Percentiles rank a stretch among this genome's conserved stretches.
phyloP scores from a whole-genome alignment of 92 coral and sea anemone genomes.

The Palythoa caribaeorum region DNA sequence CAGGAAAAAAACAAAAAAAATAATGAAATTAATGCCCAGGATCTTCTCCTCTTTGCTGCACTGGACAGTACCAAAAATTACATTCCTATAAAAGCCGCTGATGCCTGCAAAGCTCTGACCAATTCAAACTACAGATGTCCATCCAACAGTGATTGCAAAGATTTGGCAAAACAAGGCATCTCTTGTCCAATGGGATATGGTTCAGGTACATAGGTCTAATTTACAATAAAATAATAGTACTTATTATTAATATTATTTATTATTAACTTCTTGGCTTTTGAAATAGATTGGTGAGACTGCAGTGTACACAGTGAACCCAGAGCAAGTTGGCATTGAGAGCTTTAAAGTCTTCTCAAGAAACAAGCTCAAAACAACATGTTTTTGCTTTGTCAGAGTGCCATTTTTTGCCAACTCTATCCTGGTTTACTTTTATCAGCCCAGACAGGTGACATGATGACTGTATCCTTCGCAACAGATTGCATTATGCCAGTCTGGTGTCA shows the following conservation, averaged over 20 bases:
- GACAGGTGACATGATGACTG: too few relatives aligned
- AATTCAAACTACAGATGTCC: slow-evolving; percentile 67
- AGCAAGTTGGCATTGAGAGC: neutral
- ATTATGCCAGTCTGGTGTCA: too few relatives aligned
- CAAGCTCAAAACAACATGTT: too few relatives aligned
- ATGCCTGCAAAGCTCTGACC: slow-evolving; percentile 67
- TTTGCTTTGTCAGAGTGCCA: too few relatives aligned
- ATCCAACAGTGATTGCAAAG: slow-evolving; percentile 59
- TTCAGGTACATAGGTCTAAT: slow-evolving; percentile 8
- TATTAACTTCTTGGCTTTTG: too few relatives aligned
- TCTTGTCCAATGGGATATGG: slow-evolving; percentile 59
- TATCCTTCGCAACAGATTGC: too few relatives aligned
- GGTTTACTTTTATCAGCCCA: too few relatives aligned
- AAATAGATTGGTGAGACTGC: too few relatives aligned
- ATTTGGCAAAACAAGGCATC: slow-evolving; percentile 37
- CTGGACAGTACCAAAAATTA: slow-evolving; percentile 61
- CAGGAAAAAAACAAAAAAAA: slow-evolving; percentile 1
- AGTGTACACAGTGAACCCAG: too few relatives aligned
- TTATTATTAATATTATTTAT: neutral
- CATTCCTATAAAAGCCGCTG: slow-evolving; percentile 63
- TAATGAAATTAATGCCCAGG: slow-evolving; percentile 20
- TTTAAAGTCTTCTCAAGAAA: neutral
- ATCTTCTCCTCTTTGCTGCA: slow-evolving; percentile 65
- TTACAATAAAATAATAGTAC: neutral
- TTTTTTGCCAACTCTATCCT: too few relatives aligned